phyloP scores from a whole-genome alignment of 2,888 invertebrate genomes.

The Dascillus cervinus region DNA sequence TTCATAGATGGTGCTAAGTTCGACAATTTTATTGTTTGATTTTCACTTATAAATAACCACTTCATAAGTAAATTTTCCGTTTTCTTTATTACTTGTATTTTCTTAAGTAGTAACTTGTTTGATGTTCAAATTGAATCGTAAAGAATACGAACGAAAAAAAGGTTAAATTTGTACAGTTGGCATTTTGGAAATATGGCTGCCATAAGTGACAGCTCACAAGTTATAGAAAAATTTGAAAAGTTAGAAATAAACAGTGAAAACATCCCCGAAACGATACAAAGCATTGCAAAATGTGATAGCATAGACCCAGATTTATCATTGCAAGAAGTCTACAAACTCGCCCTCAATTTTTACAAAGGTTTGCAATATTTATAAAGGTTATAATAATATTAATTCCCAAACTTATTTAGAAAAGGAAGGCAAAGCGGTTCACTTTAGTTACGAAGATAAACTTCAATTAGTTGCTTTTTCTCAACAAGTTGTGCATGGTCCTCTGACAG shows the following conservation, averaged over 20 bases:
- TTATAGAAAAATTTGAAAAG: slow-evolving; percentile 32
- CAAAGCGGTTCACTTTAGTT: slow-evolving; percentile 91
- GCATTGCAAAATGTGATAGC: slow-evolving; percentile 26
- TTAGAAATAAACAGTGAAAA: slow-evolving; percentile 22
- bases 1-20: too few species aligned
- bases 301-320: slow-evolving; percentile 60
- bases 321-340: slow-evolving; percentile 81
- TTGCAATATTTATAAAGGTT: too few species aligned
- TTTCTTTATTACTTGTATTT: too few species aligned
- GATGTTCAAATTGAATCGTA: too few species aligned
- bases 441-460: slow-evolving; percentile 85
- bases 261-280: slow-evolving; percentile 13
- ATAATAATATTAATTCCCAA: slow-evolving; percentile 25
- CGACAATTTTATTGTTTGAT: too few species aligned
- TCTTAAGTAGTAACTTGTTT: too few species aligned
- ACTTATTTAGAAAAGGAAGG: slow-evolving; percentile 95
- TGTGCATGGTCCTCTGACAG: slow-evolving; percentile 71
- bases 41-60: too few species aligned
- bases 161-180: too few species aligned
- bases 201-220: slow-evolving; percentile 29
- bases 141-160: too few species aligned
- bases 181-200: slow-evolving; percentile 31
- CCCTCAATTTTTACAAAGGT: slow-evolving; percentile 92
- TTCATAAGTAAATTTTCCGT: too few species aligned
- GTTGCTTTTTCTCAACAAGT: slow-evolving; percentile 92